Conservation (phyloP, 2,797 vertebrate species). For the Fistularia commersonii region DNA sequence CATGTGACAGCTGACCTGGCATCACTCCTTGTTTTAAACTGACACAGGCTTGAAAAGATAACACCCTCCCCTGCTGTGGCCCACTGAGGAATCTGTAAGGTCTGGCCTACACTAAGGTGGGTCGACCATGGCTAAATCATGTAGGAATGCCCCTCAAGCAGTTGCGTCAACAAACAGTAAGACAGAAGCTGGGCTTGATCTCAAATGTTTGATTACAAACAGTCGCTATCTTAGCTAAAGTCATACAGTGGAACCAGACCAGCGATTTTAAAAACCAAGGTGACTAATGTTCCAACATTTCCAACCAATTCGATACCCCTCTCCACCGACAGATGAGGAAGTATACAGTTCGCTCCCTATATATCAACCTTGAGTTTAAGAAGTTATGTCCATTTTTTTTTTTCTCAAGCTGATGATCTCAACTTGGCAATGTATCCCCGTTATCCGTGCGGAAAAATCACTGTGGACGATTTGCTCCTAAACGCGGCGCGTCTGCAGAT, state of each 20-base stretch:
- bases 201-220: slow-evolving; percentile 20
- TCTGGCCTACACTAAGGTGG: slow-evolving; percentile 46
- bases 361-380: neutral
- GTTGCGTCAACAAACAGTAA: slow-evolving; percentile 64
- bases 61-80: slow-evolving; percentile 66
- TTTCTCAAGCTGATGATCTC: slow-evolving; percentile 16
- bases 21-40: slow-evolving; percentile 26
- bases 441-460: slow-evolving; percentile 3
- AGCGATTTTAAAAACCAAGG: slow-evolving; percentile 5
- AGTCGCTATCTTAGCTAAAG: slow-evolving; percentile 9
- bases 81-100: slow-evolving; percentile 56
- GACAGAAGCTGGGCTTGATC: slow-evolving; percentile 34
- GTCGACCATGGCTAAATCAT: slow-evolving; percentile 33
- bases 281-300: slow-evolving; percentile 13
- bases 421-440: slow-evolving; percentile 17
- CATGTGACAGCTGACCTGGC: slow-evolving; percentile 38
- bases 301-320: slow-evolving; percentile 5
- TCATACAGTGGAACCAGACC: neutral
- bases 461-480: neutral
- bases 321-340: neutral
- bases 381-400: neutral
- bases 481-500: too few relatives aligned
- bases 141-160: slow-evolving; percentile 67
- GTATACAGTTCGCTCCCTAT: too few relatives aligned
- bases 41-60: slow-evolving; percentile 61